Evolutionary conservation across 2,113 vertebrate species (phyloP), one percentile per base, ranked within the genome.

Genomic region (Entomyzon cyanotis): DNA sequence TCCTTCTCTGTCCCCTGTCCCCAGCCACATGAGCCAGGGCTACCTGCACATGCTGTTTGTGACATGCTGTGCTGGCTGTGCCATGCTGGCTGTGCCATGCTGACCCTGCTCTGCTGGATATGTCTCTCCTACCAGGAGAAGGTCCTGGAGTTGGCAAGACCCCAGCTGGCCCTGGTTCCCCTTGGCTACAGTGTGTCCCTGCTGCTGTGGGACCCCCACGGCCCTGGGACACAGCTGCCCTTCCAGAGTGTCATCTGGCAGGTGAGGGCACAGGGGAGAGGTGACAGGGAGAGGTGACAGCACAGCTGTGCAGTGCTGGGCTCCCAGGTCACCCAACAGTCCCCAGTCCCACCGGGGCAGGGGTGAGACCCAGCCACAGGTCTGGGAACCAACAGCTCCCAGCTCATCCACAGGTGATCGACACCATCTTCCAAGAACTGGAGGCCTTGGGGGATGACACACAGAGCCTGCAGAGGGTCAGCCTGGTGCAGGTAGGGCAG

Each of bases 161-260:
- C 98, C 31, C 94, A 98, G 65, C 62, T 98, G 74, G 96, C 97
- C 37, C 95, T 94, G 33, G 64, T 98, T 42, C 93, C 96, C 53
- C 94, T 22, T 37, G 98, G 99, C 46, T 98, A 97, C 95, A 99
- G 96, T 2, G 70, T 96, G 86, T 96, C 98, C 8, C 84, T 99
- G 89, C 84, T 99, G 92, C 95, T 98, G 71, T 97, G 95, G 94
- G 98, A 97, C 37, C 96, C 95, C 27, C 91, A 46, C 3, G 69
- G 78, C 15, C 79, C 93, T 31, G 94, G 76, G 37, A 95, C 71
- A 18, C 86, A 95, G 53, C 60, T 88, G 25, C 77, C 95, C 7
- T 85, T 93, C n/a, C 92, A 96, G 65, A 96, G 95, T 42, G 91
- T 98, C 30, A 15, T 98, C 87, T 96, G 95, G 94, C 97, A 98